phyloP scores from a whole-genome alignment of 2,888 invertebrate genomes.

The Drepanosiphum platanoidis region DNA sequence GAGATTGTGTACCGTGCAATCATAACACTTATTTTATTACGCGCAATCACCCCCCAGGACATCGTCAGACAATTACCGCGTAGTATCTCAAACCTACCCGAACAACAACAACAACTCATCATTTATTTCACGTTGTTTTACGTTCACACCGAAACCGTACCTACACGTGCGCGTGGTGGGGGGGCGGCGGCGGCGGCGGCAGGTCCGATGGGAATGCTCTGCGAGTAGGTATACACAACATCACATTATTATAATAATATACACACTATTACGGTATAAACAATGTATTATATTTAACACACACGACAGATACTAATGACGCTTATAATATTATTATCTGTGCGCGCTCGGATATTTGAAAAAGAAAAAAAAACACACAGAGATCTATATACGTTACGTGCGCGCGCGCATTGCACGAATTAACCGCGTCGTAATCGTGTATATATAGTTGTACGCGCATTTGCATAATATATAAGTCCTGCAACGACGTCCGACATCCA shows the following conservation, averaged over 20 bases:
- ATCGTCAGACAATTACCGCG: neutral
- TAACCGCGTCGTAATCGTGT: conserved; percentile 54
- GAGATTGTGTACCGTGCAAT: neutral
- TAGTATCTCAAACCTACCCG: conserved; percentile 18
- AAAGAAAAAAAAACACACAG: too few species aligned
- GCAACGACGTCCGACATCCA: conserved; percentile 28
- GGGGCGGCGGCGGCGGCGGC: neutral
- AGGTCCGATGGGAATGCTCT: conserved; percentile 12
- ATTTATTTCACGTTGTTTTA: conserved; percentile 22
- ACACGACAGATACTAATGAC: conserved; percentile 53
- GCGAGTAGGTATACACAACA: neutral
- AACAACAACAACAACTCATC: neutral
- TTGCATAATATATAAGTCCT: conserved; percentile 42
- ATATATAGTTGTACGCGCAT: conserved; percentile 32
- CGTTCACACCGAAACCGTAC: neutral
- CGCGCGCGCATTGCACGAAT: conserved; percentile 29
- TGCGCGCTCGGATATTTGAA: conserved; percentile 33
- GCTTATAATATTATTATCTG: conserved; percentile 14
- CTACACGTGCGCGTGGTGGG: neutral
- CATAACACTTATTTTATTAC: neutral
- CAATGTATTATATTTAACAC: too few species aligned
- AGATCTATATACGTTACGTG: conserved; percentile 21
- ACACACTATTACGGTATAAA: too few species aligned
- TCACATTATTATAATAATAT: neutral
- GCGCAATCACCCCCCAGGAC: neutral